A percentile compares a stretch with the other conserved stretches of the same genome.
These are phyloP conservation scores for Halictus quadricinctus DNA, from an alignment of 2,888 invertebrate genomes.

Conservation along the genomic window DNA sequence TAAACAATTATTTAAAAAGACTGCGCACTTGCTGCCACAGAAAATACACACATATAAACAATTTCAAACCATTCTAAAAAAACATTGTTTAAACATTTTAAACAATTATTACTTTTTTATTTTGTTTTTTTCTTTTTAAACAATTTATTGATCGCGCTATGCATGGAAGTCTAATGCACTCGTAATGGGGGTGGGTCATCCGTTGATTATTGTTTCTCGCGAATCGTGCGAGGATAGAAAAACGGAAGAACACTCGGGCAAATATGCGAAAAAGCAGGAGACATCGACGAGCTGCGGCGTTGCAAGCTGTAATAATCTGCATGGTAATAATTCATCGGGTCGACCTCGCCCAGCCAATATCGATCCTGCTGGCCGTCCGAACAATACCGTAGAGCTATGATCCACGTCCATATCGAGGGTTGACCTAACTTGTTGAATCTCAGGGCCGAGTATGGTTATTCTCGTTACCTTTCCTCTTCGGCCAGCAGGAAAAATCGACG, in stretches of 20 bases:
- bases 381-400: constrained; percentile 26
- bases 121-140: background rate
- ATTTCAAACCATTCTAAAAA: no score
- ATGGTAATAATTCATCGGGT: constrained; percentile 51
- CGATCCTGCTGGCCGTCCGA: constrained; percentile 33
- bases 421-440: constrained; percentile 56
- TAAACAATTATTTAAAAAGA: no score
- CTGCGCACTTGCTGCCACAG: no score
- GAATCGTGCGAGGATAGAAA: background rate
- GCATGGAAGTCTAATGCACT: background rate
- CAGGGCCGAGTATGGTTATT: constrained; percentile 41
- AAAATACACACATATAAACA: no score
- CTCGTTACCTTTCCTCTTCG: constrained; percentile 23
- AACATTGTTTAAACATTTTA: no score
- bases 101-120: no score
- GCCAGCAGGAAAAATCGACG: constrained; percentile 30
- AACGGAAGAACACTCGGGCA: background rate
- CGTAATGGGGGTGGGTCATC: background rate
- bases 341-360: constrained; percentile 46
- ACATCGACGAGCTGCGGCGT: constrained; percentile 9
- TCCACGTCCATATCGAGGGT: constrained; percentile 31
- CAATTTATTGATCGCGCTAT: background rate
- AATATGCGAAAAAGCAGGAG: background rate
- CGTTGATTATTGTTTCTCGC: background rate
- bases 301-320: constrained; percentile 29